A percentile compares a stretch with the other conserved stretches of the same genome.
phyloP scores from a whole-genome alignment of 2,797 vertebrate genomes.

The Phrynocephalus guinanensis region DNA sequence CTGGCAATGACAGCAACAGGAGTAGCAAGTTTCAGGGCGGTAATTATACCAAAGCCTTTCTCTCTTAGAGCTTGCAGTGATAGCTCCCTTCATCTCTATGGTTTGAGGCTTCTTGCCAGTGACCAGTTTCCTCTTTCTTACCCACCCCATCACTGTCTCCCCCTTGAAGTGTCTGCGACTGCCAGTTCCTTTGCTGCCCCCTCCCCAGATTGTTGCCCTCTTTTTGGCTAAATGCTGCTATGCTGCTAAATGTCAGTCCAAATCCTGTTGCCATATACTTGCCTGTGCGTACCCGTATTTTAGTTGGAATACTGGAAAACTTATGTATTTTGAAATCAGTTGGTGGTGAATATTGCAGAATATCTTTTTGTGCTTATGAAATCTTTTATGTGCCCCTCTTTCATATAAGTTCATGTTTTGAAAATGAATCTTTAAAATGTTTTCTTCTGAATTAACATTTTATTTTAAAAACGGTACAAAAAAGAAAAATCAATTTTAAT shows the following conservation, averaged over 20 bases:
- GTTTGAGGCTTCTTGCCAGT: slow-evolving; percentile 64
- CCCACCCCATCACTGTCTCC: no score
- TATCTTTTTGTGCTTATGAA: neutral
- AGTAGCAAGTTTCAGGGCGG: slow-evolving; percentile 86
- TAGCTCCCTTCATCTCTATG: slow-evolving; percentile 62
- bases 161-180: slow-evolving; percentile 62
- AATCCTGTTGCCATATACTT: slow-evolving; percentile 15
- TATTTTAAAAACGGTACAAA: neutral
- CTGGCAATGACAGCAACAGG: slow-evolving; percentile 82
- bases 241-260: slow-evolving; percentile 33
- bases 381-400: neutral
- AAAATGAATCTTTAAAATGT: neutral
- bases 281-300: slow-evolving; percentile 5
- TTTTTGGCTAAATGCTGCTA: slow-evolving; percentile 39
- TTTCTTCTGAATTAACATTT: neutral
- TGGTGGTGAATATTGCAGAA: slow-evolving; percentile 6
- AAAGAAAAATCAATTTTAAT: slow-evolving; percentile 29
- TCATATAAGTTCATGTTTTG: neutral
- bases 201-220: slow-evolving; percentile 31
- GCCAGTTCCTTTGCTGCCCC: slow-evolving; percentile 42
- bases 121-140: slow-evolving; percentile 46
- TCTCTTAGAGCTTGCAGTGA: slow-evolving; percentile 73
- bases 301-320: neutral
- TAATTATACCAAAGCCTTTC: slow-evolving; percentile 79
- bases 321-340: slow-evolving; percentile 15